These are phyloP conservation scores for Propithecus deckenii DNA, from an alignment of 2,797 vertebrate species.

Conservation along the genomic window DNA sequence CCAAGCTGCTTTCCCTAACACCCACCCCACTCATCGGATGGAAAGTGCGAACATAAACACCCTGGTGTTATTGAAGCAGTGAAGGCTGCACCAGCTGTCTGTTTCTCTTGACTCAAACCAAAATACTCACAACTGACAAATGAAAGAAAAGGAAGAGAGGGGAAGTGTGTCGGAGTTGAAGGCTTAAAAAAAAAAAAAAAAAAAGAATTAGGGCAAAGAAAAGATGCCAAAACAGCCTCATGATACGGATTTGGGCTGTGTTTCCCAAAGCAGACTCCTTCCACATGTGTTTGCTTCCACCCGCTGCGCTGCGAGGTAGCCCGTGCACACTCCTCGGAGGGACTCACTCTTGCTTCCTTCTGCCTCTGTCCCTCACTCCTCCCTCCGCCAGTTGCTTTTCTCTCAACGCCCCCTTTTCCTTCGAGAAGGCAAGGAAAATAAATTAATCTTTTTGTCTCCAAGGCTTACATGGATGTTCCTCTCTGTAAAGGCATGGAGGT, in stretches of 20 bases:
- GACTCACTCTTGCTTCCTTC: too few relatives aligned
- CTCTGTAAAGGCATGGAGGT: not conserved
- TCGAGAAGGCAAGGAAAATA: slow-evolving; percentile 13
- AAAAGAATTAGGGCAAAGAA: not conserved
- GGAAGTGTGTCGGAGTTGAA: not conserved
- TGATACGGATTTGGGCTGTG: not conserved
- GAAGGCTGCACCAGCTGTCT: slow-evolving; percentile 68
- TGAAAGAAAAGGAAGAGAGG: slow-evolving; percentile 14
- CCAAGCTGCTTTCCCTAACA: slow-evolving; percentile 16
- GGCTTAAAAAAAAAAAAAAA: not conserved
- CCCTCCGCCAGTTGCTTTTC: not conserved
- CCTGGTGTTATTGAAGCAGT: slow-evolving; percentile 42
- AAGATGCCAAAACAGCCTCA: not conserved
- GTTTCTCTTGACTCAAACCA: slow-evolving; percentile 68
- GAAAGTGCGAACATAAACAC: slow-evolving; percentile 67
- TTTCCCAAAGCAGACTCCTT: not conserved
- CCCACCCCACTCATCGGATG: not conserved
- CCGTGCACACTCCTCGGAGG: not conserved
- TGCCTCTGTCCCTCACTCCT: not conserved
- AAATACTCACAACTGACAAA: slow-evolving; percentile 64
- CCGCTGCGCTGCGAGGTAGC: rapidly evolving
- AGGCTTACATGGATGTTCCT: not conserved
- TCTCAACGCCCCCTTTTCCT: not conserved
- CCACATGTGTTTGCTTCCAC: rapidly evolving
- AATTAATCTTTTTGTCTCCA: not conserved